phyloP scores from a whole-genome alignment of 1,140 invertebrate genomes.

The Ceratitis capitata region DNA sequence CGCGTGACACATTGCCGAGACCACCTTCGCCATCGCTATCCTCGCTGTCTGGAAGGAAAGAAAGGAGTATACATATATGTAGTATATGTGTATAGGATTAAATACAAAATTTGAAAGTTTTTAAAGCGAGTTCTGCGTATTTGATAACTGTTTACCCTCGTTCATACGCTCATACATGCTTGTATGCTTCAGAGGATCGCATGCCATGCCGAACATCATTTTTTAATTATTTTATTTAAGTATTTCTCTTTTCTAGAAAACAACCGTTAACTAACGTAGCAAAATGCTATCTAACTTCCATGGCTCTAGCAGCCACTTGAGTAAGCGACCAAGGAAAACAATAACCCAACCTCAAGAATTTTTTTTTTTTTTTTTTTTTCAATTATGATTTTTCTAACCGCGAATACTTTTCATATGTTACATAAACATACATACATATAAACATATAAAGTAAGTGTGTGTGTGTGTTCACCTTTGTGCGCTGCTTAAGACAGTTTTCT shows the following conservation, averaged over 20 bases:
- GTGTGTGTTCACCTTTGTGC: background rate
- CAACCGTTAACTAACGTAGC: background rate
- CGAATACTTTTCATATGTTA: background rate
- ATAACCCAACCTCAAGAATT: conserved; percentile 17
- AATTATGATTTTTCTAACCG: conserved; percentile 7
- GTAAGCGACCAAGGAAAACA: conserved; percentile 2
- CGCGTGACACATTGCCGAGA: conserved; percentile 91
- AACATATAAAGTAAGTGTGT: background rate
- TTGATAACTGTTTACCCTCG: conserved; percentile 64
- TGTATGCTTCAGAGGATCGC: conserved; percentile 73
- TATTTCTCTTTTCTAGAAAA: conserved; percentile 39
- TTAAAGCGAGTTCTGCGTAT: background rate
- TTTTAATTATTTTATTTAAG: conserved; percentile 19
- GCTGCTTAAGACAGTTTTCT: background rate
- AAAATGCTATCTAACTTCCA: background rate
- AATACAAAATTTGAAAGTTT: background rate
- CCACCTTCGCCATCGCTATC: conserved; percentile 95
- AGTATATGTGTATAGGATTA: too few species aligned
- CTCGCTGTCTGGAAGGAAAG: conserved; percentile 81
- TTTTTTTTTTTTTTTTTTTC: conserved; percentile 19
- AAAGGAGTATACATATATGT: background rate
- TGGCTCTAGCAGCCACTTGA: background rate
- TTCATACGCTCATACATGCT: conserved; percentile 73
- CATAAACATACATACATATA: background rate
- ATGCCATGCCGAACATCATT: conserved; percentile 60